Conservation (phyloP, 2,113 vertebrate genomes). For the Nibea coibor region DNA sequence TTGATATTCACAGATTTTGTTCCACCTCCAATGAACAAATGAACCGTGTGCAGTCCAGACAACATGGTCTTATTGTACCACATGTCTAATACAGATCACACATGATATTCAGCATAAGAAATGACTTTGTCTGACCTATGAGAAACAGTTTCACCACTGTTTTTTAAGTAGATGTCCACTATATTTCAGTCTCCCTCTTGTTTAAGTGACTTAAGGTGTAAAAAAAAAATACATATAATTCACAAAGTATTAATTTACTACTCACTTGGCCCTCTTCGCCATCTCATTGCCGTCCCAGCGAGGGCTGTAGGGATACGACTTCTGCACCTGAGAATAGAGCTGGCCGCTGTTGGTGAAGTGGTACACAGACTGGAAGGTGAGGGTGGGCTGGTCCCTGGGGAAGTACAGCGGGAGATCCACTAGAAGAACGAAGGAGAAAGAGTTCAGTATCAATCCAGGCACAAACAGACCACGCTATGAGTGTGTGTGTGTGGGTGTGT, state of each 20-base stretch:
- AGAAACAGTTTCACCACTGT: neutral
- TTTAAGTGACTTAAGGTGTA: neutral
- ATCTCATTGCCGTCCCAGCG: slow-evolving; percentile 99
- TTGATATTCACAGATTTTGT: too few relatives aligned
- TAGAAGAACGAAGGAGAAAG: slow-evolving; percentile 50
- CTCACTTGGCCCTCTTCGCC: slow-evolving; percentile 99
- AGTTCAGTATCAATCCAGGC: neutral
- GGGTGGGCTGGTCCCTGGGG: slow-evolving; percentile 95
- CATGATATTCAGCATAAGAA: neutral
- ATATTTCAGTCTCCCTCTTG: neutral
- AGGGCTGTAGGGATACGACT: slow-evolving; percentile 98
- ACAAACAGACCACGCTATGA: neutral
- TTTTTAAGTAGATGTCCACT: neutral
- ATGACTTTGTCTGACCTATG: neutral
- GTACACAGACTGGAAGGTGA: slow-evolving; percentile 98
- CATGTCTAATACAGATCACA: slow-evolving; percentile 9
- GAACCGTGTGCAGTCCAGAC: neutral
- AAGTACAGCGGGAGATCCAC: slow-evolving; percentile 98
- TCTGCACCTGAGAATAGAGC: slow-evolving; percentile 97
- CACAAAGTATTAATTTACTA: neutral
- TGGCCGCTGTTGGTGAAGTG: slow-evolving; percentile 98
- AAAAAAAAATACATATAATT: neutral
- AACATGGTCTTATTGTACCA: neutral
- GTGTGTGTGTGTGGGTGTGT: neutral
- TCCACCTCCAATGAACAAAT: neutral